These are phyloP conservation scores for Mylabris sibirica DNA, from an alignment of 2,888 invertebrate species.

Conservation along the genomic window DNA sequence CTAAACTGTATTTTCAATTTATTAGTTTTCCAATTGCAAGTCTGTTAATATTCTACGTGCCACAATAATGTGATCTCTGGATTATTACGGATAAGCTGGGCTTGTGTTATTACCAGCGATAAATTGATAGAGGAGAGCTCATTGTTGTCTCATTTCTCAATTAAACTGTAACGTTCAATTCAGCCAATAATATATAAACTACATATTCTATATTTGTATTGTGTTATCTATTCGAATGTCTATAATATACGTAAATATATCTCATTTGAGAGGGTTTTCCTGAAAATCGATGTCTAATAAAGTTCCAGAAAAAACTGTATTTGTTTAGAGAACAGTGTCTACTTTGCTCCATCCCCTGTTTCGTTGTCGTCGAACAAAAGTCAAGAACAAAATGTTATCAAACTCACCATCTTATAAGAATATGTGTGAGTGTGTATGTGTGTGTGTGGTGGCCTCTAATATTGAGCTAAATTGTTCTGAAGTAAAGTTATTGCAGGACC, in stretches of 20 bases:
- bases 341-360: neutral
- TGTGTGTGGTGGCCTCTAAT: constrained; percentile 17
- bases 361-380: neutral
- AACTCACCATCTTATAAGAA: constrained; percentile 18
- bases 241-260: neutral
- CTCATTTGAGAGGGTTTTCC: too few relatives aligned
- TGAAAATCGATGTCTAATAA: constrained; percentile 5
- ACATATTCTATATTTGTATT: neutral
- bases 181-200: neutral
- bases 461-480: constrained; percentile 38
- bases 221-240: neutral
- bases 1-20: neutral
- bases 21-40: neutral
- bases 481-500: constrained; percentile 46
- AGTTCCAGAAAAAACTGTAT: neutral
- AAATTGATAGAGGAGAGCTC: constrained; percentile 15
- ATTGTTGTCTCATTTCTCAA: constrained; percentile 14
- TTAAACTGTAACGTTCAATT: constrained; percentile 10
- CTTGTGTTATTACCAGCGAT: constrained; percentile 13
- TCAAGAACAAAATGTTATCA: constrained; percentile 22
- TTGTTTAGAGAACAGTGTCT: neutral
- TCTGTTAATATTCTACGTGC: constrained; percentile 13
- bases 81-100: constrained; percentile 10
- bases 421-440: neutral
- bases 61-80: constrained; percentile 12